Conservation (phyloP, 2,888 invertebrate species). For the Drosophila demipolita region DNA sequence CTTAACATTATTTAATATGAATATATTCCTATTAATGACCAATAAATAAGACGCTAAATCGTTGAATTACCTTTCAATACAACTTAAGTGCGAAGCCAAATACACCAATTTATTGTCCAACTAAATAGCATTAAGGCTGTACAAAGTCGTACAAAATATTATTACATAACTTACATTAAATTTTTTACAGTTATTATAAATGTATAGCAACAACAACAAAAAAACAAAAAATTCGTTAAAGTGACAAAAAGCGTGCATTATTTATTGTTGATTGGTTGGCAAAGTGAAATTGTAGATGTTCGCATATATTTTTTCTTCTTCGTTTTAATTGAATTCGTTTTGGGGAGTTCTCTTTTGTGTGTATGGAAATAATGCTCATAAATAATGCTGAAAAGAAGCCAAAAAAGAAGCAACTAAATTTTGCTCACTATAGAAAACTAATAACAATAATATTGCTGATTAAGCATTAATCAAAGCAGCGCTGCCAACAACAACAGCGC, state of each 20-base stretch:
- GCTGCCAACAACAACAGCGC: constrained; percentile 16
- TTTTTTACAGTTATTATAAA: constrained; percentile 10
- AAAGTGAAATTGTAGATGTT: constrained; percentile 66
- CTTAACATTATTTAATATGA: neutral
- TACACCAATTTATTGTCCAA: neutral
- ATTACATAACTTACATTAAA: constrained; percentile 38
- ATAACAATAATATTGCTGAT: constrained; percentile 78
- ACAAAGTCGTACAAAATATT: neutral
- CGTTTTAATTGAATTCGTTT: constrained; percentile 56
- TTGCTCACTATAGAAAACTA: constrained; percentile 68
- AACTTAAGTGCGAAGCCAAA: neutral
- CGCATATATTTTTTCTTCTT: constrained; percentile 8
- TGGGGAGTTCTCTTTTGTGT: neutral
- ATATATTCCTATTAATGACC: neutral
- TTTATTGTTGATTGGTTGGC: constrained; percentile 29
- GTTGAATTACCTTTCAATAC: neutral
- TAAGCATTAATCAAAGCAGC: constrained; percentile 78
- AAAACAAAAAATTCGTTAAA: neutral
- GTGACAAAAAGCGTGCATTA: constrained; percentile 12
- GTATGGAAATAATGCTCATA: constrained; percentile 34
- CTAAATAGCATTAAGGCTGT: neutral
- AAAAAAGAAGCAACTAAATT: constrained; percentile 23
- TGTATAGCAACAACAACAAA: neutral
- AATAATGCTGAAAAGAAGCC: constrained; percentile 38
- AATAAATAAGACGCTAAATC: neutral